Evolutionary conservation across 2,113 vertebrate species (phyloP).

Genomic region (Chinchilla lanigera): DNA sequence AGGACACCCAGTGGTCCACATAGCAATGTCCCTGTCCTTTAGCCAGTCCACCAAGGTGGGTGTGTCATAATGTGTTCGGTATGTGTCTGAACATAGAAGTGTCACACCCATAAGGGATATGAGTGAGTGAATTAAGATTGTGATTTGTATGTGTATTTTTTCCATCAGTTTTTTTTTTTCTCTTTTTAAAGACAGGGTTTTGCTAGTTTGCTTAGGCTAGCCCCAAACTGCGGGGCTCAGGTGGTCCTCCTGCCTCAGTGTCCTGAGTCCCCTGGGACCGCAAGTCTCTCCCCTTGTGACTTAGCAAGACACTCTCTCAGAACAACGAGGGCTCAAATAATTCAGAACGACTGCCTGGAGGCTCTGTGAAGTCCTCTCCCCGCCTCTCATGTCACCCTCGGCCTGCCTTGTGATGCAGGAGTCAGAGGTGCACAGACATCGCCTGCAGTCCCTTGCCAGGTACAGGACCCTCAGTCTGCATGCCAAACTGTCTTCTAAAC

Average conservation of each 20-base stretch:
- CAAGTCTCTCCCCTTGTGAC: background rate
- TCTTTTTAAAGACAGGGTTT: background rate
- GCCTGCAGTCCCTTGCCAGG: background rate
- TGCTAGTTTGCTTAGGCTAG: background rate
- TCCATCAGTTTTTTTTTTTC: background rate
- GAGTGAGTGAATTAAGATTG: background rate
- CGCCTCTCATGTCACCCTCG: background rate
- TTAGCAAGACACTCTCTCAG: background rate
- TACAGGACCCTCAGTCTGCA: background rate
- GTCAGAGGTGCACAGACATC: background rate
- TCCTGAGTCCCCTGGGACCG: background rate
- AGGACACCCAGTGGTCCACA: background rate
- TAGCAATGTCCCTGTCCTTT: background rate
- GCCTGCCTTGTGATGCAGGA: background rate
- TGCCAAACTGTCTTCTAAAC: background rate
- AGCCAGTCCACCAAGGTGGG: background rate
- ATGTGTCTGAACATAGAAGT: background rate
- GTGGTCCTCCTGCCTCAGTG: background rate
- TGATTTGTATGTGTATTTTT: background rate
- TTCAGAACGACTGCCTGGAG: background rate
- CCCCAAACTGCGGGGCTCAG: background rate
- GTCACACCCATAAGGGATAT: background rate
- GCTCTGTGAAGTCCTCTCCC: background rate
- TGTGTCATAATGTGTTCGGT: background rate
- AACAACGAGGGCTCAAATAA: background rate